Base-by-base conservation (phyloP, 2,888 invertebrate species). In the Muscina levida region DNA sequence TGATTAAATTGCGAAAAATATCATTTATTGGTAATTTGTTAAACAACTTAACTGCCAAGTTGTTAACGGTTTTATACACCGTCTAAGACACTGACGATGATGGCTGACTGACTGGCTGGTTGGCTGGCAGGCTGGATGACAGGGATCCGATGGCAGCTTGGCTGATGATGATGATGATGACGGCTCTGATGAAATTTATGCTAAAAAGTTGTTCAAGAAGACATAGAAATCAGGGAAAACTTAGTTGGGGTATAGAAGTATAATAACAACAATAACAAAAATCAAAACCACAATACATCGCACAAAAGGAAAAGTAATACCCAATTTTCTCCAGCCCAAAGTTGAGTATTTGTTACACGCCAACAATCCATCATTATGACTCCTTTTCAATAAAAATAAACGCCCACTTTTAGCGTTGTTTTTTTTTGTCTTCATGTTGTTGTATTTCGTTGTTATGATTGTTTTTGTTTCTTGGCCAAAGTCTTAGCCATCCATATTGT, bases 1-100 rank as follows among this genome's bases (percentile, higher is more conserved):
- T 86, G 88, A 87, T 87, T 87, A 87, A 87, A 87, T 86, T 88
- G 85, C 85, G 84, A 86, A 88, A 87, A 88, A 88, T 86, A 87
- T 87, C 87, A 88, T 87, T 87, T 88, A 88, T 87, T 84, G 84
- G 80, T 85, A 88, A 87, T 87, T 87, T 87, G 87, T 86, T 83
- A 85, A 85, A 82, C 75, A 82, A 78, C 82, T 81, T 81, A 72
- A 81, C 81, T 71, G 81, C 72, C 77, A 77, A 81, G 77, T 81
- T 81, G 81, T 75, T 81, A 81, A 77, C 77, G 71, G 67, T 74
- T 67, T 77, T 48, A 46, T 66, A 65, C 73, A 72, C 19, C 62
- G 22, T 19, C 51, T 5, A 17, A 19, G 51, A 4, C 51, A 51
- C 17, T 3, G 51, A 37, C 1, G 59, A 39, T 39, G 59, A 59